Percentiles rank a stretch among this genome's conserved stretches.
These are phyloP conservation scores for Caenorhabditis inopinata DNA, from an alignment of 1,140 invertebrate species.

Conservation along the genomic window DNA sequence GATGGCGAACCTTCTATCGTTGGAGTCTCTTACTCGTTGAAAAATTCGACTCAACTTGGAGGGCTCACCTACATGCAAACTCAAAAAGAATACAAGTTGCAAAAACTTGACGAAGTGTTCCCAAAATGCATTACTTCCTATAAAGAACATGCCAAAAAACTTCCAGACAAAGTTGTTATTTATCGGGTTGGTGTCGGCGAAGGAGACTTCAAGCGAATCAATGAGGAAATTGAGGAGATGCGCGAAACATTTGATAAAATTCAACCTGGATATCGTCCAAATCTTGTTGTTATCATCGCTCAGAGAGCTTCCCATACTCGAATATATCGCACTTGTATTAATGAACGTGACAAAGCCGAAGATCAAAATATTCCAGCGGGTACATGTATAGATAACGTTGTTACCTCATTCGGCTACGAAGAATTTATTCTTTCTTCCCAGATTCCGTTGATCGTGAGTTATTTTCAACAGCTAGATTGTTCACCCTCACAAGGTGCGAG, in stretches of 20 bases:
- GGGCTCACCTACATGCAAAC: neutral
- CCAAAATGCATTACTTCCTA: neutral
- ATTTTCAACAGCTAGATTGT: no score
- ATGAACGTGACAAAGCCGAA: neutral
- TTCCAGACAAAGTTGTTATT: neutral
- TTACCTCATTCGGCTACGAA: neutral
- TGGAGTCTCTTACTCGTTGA: neutral
- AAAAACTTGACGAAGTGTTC: neutral
- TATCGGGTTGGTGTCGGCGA: constrained; percentile 4
- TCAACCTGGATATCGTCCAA: neutral
- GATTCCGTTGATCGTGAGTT: neutral
- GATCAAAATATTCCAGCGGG: neutral
- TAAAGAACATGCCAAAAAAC: neutral
- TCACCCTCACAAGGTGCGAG: no score
- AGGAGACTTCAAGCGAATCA: constrained; percentile 10
- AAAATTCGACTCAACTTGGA: neutral
- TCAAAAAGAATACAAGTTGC: neutral
- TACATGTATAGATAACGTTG: neutral
- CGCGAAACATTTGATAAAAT: neutral
- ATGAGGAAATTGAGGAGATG: neutral
- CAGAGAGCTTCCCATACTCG: neutral
- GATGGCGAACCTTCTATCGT: constrained; percentile 7
- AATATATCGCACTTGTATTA: neutral
- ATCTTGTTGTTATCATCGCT: neutral
- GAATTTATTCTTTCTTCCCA: neutral